These are phyloP conservation scores for Epistrophe grossulariae DNA, from an alignment of 2,888 invertebrate species.

Conservation along the genomic window DNA sequence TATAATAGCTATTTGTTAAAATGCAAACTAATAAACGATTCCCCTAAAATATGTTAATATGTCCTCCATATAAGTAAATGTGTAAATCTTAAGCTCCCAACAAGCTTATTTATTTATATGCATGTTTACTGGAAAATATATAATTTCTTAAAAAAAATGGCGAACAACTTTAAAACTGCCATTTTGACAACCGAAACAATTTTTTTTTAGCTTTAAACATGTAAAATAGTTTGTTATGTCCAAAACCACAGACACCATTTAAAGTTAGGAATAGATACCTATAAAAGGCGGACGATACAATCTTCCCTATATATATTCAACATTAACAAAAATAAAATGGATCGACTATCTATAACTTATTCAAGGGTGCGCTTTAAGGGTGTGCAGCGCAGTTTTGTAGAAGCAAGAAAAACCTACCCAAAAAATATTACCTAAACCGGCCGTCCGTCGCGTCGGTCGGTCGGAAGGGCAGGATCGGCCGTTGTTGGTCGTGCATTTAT, in stretches of 20 bases:
- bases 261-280: not conserved
- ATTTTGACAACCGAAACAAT: no score
- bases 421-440: slow-evolving; percentile 4
- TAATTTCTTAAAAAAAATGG: no score
- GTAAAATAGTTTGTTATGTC: not conserved
- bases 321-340: not conserved
- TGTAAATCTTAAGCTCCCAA: no score
- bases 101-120: no score
- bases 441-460: not conserved
- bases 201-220: not conserved
- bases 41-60: no score
- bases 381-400: slow-evolving; percentile 34
- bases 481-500: slow-evolving; percentile 56
- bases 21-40: no score
- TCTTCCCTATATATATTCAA: slow-evolving; percentile 15
- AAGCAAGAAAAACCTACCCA: slow-evolving; percentile 47
- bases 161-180: no score
- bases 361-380: slow-evolving; percentile 72
- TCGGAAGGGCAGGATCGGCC: slow-evolving; percentile 11
- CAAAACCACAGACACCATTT: slow-evolving; percentile 42
- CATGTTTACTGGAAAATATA: no score
- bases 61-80: no score
- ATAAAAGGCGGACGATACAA: slow-evolving; percentile 31
- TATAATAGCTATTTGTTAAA: no score
- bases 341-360: slow-evolving; percentile 39